Evolutionary conservation across 2,797 vertebrate species (phyloP).

Genomic region (Rhinogobio ventralis): DNA sequence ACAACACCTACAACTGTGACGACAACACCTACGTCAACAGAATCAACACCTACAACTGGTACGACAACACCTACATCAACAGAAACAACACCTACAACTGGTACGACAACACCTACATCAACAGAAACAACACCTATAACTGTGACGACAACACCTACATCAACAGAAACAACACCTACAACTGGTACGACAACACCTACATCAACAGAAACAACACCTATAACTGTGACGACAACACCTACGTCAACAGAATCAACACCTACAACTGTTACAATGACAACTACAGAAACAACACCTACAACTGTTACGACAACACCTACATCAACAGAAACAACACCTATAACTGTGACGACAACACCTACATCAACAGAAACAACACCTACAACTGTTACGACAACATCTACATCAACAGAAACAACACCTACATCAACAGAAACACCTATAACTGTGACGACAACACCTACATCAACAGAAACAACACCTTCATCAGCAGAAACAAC

Average conservation of each 20-base stretch:
- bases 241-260: neutral
- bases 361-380: neutral
- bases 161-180: neutral
- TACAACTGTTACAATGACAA: neutral
- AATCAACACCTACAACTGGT: neutral
- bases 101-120: neutral
- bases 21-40: constrained; percentile 57
- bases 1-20: rapidly evolving
- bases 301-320: neutral
- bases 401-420: neutral
- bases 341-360: neutral
- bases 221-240: neutral
- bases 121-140: neutral
- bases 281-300: neutral
- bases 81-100: neutral
- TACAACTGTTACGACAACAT: neutral
- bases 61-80: neutral
- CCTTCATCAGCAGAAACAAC: neutral
- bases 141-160: neutral
- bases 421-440: neutral
- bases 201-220: neutral
- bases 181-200: neutral
- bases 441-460: neutral
- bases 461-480: neutral
- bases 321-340: neutral